These are phyloP conservation scores for Scaptomyza graminum DNA, from an alignment of 1,140 invertebrate genomes.

Conservation along the genomic window DNA sequence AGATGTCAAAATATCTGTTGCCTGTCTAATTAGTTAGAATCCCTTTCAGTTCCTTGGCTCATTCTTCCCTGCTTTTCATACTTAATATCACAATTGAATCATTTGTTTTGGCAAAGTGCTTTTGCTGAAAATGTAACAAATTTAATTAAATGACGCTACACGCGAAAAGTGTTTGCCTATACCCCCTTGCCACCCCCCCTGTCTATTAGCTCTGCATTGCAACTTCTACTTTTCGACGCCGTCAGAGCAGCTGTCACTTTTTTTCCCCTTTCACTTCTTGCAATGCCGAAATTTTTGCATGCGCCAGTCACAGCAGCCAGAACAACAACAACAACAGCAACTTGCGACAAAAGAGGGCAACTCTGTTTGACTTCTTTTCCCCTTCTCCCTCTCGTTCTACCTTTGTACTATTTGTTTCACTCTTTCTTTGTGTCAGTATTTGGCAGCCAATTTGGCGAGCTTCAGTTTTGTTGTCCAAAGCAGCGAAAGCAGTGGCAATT, in stretches of 20 bases:
- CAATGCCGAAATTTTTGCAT: constrained; percentile 70
- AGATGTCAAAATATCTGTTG: neutral
- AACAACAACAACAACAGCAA: constrained; percentile 35
- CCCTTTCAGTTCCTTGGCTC: too few relatives aligned
- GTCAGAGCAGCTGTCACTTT: constrained; percentile 66
- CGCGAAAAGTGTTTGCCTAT: constrained; percentile 59
- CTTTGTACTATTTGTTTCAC: constrained; percentile 3
- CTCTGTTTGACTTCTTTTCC: constrained; percentile 48
- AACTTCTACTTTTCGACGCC: constrained; percentile 9
- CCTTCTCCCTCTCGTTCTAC: constrained; percentile 1
- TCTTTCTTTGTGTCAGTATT: constrained; percentile 11
- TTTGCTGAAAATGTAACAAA: constrained; percentile 67
- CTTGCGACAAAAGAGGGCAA: constrained; percentile 46
- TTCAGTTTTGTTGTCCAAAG: constrained; percentile 80
- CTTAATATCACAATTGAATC: constrained; percentile 61
- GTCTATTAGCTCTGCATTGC: neutral
- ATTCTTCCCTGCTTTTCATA: too few relatives aligned
- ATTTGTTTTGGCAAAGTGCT: constrained; percentile 61
- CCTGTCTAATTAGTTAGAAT: constrained; percentile 9
- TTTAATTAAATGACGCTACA: constrained; percentile 74
- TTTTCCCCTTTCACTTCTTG: constrained; percentile 23
- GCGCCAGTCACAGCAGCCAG: constrained; percentile 58
- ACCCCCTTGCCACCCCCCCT: neutral
- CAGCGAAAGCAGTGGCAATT: constrained; percentile 79
- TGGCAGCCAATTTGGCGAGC: constrained; percentile 73